Conservation (phyloP, 2,113 vertebrate genomes). For the cat (Felis catus) region DNA sequence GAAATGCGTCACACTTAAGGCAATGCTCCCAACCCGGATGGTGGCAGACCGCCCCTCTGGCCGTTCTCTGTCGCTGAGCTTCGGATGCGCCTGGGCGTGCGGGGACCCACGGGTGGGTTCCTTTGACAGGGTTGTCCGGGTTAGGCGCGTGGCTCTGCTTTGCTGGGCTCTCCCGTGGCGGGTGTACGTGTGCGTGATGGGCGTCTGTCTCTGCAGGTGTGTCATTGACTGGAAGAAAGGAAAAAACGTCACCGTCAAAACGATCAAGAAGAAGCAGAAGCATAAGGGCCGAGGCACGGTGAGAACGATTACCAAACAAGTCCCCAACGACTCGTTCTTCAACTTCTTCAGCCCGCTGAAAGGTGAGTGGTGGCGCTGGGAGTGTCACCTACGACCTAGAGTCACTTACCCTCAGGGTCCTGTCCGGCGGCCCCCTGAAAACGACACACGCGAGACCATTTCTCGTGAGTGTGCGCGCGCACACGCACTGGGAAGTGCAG, state of each 20-base stretch:
- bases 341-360: slow-evolving; percentile 98
- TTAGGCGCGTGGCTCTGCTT: rapidly evolving
- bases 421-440: not conserved
- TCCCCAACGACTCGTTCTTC: slow-evolving; percentile 98
- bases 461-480: not conserved
- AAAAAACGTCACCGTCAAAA: slow-evolving; percentile 98
- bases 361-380: slow-evolving; percentile 82
- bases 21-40: too few species aligned
- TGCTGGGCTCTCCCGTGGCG: too few species aligned
- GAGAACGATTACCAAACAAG: slow-evolving; percentile 96
- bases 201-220: slow-evolving; percentile 85
- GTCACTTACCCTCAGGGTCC: rapidly evolving
- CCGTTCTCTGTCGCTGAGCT: not conserved
- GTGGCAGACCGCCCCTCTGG: not conserved
- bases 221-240: slow-evolving; percentile 98
- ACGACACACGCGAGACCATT: rapidly evolving
- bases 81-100: rapidly evolving
- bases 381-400: rapidly evolving
- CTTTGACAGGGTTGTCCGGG: rapidly evolving
- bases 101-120: not conserved
- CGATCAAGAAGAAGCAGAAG: slow-evolving; percentile 98
- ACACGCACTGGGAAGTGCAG: too few species aligned
- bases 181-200: not conserved
- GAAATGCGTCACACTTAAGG: not conserved
- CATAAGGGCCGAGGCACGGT: slow-evolving; percentile 98